Percentiles rank a stretch among this genome's conserved stretches.
Conservation (phyloP, 1,140 invertebrate species). For the Drosophila nebulosa region DNA sequence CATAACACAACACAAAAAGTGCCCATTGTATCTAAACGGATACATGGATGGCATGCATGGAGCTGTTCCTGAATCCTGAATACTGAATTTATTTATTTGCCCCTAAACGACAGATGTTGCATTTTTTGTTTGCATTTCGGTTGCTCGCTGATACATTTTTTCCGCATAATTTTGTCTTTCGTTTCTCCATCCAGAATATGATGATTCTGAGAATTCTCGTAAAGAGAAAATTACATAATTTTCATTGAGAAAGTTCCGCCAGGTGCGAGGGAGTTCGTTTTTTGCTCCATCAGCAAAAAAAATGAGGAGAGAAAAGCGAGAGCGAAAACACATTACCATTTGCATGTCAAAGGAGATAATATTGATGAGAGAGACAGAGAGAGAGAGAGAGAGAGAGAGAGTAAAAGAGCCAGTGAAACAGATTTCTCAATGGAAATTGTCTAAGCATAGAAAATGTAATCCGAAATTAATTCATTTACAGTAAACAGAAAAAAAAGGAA, state of each 20-base stretch:
- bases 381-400: not conserved
- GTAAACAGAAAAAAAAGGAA: not conserved
- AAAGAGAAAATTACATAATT: conserved; percentile 33
- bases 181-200: not conserved
- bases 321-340: conserved; percentile 17
- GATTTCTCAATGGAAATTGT: conserved; percentile 16
- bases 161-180: conserved; percentile 37
- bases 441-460: conserved; percentile 33
- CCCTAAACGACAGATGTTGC: conserved; percentile 60
- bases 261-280: conserved; percentile 20
- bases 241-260: conserved; percentile 14
- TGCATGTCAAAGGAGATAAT: conserved; percentile 24
- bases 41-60: conserved; percentile 14
- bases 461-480: conserved; percentile 65
- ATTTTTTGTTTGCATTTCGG: conserved; percentile 24
- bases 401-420: not conserved
- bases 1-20: conserved; percentile 26
- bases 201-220: conserved; percentile 29
- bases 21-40: conserved; percentile 44
- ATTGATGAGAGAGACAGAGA: not conserved
- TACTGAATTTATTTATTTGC: conserved; percentile 65
- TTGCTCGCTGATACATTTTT: conserved; percentile 14
- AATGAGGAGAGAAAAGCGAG: not conserved
- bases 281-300: conserved; percentile 14
- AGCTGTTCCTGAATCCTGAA: conserved; percentile 10